These are phyloP conservation scores for Solenopsis invicta DNA, from an alignment of 1,140 invertebrate genomes.

Conservation along the genomic window DNA sequence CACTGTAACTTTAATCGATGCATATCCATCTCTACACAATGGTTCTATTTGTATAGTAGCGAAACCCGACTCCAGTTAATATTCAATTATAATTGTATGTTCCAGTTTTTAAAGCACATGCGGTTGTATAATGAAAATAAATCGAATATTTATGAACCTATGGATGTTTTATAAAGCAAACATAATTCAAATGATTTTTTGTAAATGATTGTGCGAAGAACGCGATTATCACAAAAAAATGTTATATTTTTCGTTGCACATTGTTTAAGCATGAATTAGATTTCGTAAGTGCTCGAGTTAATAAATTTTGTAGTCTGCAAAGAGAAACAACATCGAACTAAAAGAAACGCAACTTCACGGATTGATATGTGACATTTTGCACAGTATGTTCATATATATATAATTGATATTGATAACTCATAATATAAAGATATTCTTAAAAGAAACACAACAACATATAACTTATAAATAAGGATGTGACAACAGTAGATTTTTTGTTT, in stretches of 20 bases:
- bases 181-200: background rate
- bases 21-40: constrained; percentile 14
- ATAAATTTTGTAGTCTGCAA: background rate
- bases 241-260: constrained; percentile 6
- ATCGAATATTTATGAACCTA: constrained; percentile 50
- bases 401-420: constrained; percentile 28
- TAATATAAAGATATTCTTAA: constrained; percentile 34
- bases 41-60: constrained; percentile 28
- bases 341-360: background rate
- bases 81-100: constrained; percentile 35
- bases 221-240: constrained; percentile 8
- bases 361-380: constrained; percentile 43
- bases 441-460: constrained; percentile 24
- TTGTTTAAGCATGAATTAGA: constrained; percentile 17
- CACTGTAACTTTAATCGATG: constrained; percentile 30
- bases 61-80: constrained; percentile 36
- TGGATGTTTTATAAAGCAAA: background rate
- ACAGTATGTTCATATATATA: constrained; percentile 25
- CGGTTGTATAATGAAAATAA: constrained; percentile 48
- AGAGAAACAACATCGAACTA: background rate
- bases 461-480: constrained; percentile 24
- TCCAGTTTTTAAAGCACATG: constrained; percentile 49
- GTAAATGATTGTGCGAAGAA: background rate
- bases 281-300: background rate
- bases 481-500: constrained; percentile 42